Base-by-base conservation (phyloP, 2,888 invertebrate genomes). In the Bedellia somnulentella region DNA sequence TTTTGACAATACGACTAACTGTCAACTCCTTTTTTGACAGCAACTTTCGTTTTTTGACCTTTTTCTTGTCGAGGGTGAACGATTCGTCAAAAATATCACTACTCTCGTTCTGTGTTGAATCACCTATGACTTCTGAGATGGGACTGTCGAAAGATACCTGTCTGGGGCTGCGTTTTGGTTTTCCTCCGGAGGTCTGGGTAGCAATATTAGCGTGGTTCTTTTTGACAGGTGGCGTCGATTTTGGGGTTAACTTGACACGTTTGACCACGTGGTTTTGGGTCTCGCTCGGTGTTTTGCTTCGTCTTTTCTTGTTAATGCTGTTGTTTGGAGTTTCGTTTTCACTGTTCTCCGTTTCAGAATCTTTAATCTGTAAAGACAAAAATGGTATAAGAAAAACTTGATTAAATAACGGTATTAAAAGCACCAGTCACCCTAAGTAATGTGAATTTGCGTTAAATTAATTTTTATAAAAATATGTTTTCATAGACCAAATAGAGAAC, bases 71-170 rank as follows among this genome's bases (percentile, higher is more conserved):
- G 3, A 62, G 49, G 2, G 44, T 52, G 21, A 62, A 62, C 0
- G 77, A 70, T 37, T 77, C 75, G 1, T 75, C 76, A 23, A 77
- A 75, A 3, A 76, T 61, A 31, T 77, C 77, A 1, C 49, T 56
- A 29, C 76, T 75, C 0, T 66, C 57, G 34, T 71, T 56, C 0
- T 48, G 46, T 42, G 45, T 47, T 24, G 46, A 44, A 2, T 52
- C 55, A 1, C 52, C 59, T 1, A 70, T 57, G 9, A 66, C 37
- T 37, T 57, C 60, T 27, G 54, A 52, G 13, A 68, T 54, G 0
- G 73, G 70, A 25, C 67, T 68, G 31, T 71, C 61, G 26, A 70
- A 70, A 0, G 64, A 60, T 1, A 73, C 68, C 34, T 62, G 63
- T 18, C 63, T 40, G 0, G 58, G 57, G 33, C 52, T 62, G 1